Percentiles rank a stretch among this genome's conserved stretches.
phyloP scores from a whole-genome alignment of 2,888 invertebrate genomes.

The Andrena camellia region DNA sequence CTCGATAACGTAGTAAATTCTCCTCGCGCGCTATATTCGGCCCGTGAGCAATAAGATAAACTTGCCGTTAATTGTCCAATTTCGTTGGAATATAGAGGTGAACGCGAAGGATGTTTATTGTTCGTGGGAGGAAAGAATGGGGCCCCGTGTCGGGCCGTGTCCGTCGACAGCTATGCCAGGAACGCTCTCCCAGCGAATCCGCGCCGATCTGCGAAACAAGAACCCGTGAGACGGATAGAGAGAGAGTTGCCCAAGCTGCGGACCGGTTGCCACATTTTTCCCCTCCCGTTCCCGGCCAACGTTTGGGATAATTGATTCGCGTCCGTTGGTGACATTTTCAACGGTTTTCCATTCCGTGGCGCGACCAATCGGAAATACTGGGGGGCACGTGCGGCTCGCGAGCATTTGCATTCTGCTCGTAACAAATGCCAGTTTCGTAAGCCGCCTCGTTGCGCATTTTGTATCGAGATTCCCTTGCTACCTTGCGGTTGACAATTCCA shows the following conservation, averaged over 20 bases:
- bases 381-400: slow-evolving; percentile 2
- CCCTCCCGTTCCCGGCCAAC: slow-evolving; percentile 11
- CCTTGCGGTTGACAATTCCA: neutral
- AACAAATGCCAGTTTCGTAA: slow-evolving; percentile 57
- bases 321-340: slow-evolving; percentile 58
- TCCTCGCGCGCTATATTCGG: neutral
- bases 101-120: neutral
- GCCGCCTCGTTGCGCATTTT: slow-evolving; percentile 25
- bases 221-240: neutral
- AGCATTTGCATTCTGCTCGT: slow-evolving; percentile 42
- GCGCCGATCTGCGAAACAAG: too few relatives aligned
- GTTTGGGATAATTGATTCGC: slow-evolving; percentile 64
- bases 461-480: neutral
- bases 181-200: neutral
- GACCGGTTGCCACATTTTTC: slow-evolving; percentile 57
- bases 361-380: slow-evolving; percentile 33
- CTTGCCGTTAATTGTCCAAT: neutral
- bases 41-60: neutral
- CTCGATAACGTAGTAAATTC: slow-evolving; percentile 2
- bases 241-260: slow-evolving; percentile 45
- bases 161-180: neutral
- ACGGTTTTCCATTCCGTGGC: slow-evolving; percentile 39
- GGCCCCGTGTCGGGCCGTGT: neutral
- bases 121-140: too few relatives aligned
- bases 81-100: neutral